Evolutionary conservation across 1,140 invertebrate species (phyloP).

Genomic region (Hyles euphorbiae): DNA sequence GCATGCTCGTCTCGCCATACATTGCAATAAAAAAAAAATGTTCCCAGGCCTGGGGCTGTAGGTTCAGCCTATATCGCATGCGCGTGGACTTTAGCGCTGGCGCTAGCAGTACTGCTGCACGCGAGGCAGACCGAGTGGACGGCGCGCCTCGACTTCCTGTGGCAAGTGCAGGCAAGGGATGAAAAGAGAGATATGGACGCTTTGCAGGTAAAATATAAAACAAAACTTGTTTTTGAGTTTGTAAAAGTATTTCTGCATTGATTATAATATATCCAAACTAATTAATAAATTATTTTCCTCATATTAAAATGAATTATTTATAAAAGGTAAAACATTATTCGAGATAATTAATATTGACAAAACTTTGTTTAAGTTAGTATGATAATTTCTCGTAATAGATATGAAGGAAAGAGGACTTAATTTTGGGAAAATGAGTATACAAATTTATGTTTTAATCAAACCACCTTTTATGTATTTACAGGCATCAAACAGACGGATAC

Average conservation of each 20-base stretch:
- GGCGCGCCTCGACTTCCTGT: slow-evolving; percentile 89
- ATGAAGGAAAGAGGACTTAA: too few species aligned
- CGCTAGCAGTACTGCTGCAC: slow-evolving; percentile 87
- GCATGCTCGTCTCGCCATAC: too few species aligned
- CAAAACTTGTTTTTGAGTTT: too few species aligned
- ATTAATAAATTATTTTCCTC: not conserved
- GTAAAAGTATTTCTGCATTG: not conserved
- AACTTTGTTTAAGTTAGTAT: too few species aligned
- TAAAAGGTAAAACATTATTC: too few species aligned
- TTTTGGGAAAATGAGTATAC: too few species aligned
- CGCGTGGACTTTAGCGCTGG: slow-evolving; percentile 86
- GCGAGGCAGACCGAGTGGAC: slow-evolving; percentile 92
- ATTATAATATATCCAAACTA: not conserved
- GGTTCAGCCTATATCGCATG: slow-evolving; percentile 80
- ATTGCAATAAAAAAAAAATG: too few species aligned
- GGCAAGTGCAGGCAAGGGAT: slow-evolving; percentile 90
- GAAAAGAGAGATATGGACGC: slow-evolving; percentile 95
- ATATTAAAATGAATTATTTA: too few species aligned
- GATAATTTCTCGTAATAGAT: too few species aligned
- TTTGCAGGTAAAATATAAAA: slow-evolving; percentile 72
- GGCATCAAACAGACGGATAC: slow-evolving; percentile 88
- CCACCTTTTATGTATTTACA: slow-evolving; percentile 28
- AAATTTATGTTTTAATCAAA: too few species aligned
- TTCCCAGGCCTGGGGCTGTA: slow-evolving; percentile 66
- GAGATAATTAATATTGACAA: too few species aligned